Evolutionary conservation across 2,888 invertebrate species (phyloP).

Genomic region (Panzeria rudis): DNA sequence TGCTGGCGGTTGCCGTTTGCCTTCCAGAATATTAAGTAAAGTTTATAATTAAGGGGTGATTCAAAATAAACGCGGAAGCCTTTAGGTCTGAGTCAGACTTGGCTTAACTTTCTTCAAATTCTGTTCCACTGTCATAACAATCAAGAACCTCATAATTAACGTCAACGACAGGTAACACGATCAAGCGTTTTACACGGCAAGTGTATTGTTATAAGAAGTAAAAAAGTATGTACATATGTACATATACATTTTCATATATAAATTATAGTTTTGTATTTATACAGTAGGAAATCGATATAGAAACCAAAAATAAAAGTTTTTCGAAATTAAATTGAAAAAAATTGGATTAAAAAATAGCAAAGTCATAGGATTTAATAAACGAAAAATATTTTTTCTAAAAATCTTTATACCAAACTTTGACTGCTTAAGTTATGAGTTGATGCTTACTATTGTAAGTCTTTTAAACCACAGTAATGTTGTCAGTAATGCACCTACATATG

Average conservation of each 20-base stretch:
- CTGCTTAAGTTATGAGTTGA: background rate
- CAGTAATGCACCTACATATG: slow-evolving; percentile 38
- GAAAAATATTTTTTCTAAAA: background rate
- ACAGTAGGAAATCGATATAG: too few relatives aligned
- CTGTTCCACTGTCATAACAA: background rate
- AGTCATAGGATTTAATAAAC: background rate
- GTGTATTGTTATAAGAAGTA: too few relatives aligned
- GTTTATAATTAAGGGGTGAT: too few relatives aligned
- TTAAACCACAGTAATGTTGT: slow-evolving; percentile 25
- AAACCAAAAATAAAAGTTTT: too few relatives aligned
- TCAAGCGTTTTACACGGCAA: background rate
- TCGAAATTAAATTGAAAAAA: too few relatives aligned
- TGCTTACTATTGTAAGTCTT: slow-evolving; percentile 6
- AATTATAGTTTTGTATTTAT: too few relatives aligned
- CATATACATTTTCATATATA: too few relatives aligned
- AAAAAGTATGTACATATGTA: background rate
- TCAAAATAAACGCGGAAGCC: too few relatives aligned
- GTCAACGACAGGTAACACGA: background rate
- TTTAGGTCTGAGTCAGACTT: too few relatives aligned
- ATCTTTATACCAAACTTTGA: background rate
- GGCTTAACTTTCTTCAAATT: background rate
- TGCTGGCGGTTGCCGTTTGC: too few relatives aligned
- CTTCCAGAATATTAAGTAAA: too few relatives aligned
- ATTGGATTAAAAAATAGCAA: too few relatives aligned
- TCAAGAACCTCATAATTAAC: background rate